These are phyloP conservation scores for Tetragonisca angustula DNA, from an alignment of 2,888 invertebrate genomes.

Conservation along the genomic window DNA sequence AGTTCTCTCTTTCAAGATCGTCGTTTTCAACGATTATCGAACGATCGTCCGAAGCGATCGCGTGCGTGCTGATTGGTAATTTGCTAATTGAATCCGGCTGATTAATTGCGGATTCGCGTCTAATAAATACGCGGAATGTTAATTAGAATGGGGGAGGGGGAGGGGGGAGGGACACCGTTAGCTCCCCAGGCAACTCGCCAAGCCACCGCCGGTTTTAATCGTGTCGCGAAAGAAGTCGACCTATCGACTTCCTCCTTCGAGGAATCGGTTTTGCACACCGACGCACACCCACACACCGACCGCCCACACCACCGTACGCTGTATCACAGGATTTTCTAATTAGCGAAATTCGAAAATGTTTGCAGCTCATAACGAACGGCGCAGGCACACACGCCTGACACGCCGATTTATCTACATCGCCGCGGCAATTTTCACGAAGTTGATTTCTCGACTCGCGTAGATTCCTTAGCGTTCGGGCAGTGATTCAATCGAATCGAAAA, in stretches of 20 bases:
- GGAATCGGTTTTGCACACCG: slow-evolving; percentile 34
- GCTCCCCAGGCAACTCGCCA: not conserved
- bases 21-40: slow-evolving; percentile 68
- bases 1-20: not conserved
- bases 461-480: not conserved
- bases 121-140: slow-evolving; percentile 80
- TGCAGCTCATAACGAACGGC: slow-evolving; percentile 29
- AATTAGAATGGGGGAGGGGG: slow-evolving; percentile 70
- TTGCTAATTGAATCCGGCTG: slow-evolving; percentile 82
- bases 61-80: slow-evolving; percentile 81
- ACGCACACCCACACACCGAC: slow-evolving; percentile 10
- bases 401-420: slow-evolving; percentile 1
- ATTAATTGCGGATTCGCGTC: slow-evolving; percentile 81
- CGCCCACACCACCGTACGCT: slow-evolving; percentile 20
- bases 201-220: slow-evolving; percentile 49
- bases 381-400: not conserved
- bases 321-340: slow-evolving; percentile 44
- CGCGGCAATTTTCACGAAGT: not conserved
- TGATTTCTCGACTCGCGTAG: not conserved
- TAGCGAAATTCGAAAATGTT: slow-evolving; percentile 54
- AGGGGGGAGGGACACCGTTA: slow-evolving; percentile 67
- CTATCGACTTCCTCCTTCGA: slow-evolving; percentile 56
- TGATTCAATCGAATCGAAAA: not conserved
- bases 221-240: slow-evolving; percentile 63
- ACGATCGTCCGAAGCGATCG: slow-evolving; percentile 71